Evolutionary conservation across 1,140 invertebrate genomes (phyloP).

Genomic region (Solenopsis invicta): DNA sequence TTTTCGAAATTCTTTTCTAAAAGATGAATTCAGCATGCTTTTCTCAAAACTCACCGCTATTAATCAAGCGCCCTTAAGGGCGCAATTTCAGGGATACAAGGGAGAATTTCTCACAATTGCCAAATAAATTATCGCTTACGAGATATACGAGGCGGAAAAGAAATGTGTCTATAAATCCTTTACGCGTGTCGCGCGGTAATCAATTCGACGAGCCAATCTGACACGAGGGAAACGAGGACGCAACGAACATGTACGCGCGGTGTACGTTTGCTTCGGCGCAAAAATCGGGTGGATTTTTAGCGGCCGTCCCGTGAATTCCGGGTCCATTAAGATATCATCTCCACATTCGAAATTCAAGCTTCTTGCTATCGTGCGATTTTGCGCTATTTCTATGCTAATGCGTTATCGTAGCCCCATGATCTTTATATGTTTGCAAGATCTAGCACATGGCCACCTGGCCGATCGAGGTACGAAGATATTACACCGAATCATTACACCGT

Average conservation of each 20-base stretch:
- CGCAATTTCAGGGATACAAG: not conserved
- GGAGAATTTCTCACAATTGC: not conserved
- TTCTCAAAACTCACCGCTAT: conserved; percentile 12
- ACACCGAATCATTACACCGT: not conserved
- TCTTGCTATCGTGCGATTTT: not conserved
- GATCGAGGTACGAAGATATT: not conserved
- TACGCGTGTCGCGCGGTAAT: conserved; percentile 46
- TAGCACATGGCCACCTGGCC: not conserved
- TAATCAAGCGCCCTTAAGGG: conserved; percentile 27
- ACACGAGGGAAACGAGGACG: conserved; percentile 10
- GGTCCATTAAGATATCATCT: conserved; percentile 8
- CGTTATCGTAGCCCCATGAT: not conserved
- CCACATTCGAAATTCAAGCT: conserved; percentile 3
- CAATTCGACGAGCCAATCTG: conserved; percentile 47
- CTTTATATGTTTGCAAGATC: not conserved
- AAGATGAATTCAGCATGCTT: not conserved
- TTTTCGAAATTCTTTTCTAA: not conserved
- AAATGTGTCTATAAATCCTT: conserved; percentile 50
- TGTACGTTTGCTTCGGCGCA: not conserved
- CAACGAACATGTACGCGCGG: not conserved
- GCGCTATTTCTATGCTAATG: conserved; percentile 22
- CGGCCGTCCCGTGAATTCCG: not conserved
- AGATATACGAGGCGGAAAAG: conserved; percentile 29
- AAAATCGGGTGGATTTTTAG: conserved; percentile 31
- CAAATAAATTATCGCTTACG: conserved; percentile 39